A percentile compares a stretch with the other conserved stretches of the same genome.
Conservation (phyloP, 2,797 vertebrate species). For the Siniperca undulata region DNA sequence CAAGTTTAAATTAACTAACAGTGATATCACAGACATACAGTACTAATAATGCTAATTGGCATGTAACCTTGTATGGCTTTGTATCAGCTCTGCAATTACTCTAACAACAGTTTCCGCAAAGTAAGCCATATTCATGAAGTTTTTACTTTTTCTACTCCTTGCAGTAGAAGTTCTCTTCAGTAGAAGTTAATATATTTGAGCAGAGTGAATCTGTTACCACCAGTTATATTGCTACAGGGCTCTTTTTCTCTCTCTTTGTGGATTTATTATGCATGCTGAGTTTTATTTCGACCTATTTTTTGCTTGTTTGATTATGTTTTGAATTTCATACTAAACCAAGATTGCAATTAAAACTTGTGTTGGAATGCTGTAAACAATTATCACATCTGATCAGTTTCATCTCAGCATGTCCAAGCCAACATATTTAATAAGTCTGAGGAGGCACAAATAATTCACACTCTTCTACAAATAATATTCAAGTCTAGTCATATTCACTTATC, state of each 20-base stretch:
- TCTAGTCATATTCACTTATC: not conserved
- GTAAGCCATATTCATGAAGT: slow-evolving; percentile 34
- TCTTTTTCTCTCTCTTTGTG: slow-evolving; percentile 11
- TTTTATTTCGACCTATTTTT: slow-evolving; percentile 57
- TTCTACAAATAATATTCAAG: slow-evolving; percentile 9
- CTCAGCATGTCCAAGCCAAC: slow-evolving; percentile 32
- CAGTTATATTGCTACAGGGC: slow-evolving; percentile 41
- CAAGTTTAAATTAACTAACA: not conserved
- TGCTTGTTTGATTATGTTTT: slow-evolving; percentile 48
- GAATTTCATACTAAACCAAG: slow-evolving; percentile 45
- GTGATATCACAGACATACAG: not conserved
- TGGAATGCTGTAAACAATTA: slow-evolving; percentile 53
- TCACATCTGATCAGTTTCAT: slow-evolving; percentile 50
- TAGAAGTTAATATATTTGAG: slow-evolving; percentile 52
- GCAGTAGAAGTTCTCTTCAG: slow-evolving; percentile 37
- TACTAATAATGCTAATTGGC: slow-evolving; percentile 5
- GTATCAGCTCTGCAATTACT: slow-evolving; percentile 24
- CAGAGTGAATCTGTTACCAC: slow-evolving; percentile 62
- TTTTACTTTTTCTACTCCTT: slow-evolving; percentile 11
- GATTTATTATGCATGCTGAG: slow-evolving; percentile 67
- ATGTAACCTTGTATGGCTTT: slow-evolving; percentile 4
- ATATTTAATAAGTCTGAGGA: slow-evolving; percentile 24
- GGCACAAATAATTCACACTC: slow-evolving; percentile 8
- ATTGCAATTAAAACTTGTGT: slow-evolving; percentile 56
- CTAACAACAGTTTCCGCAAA: slow-evolving; percentile 39